Base-by-base conservation (phyloP, 2,888 invertebrate species). In the Synergus laeviventris region DNA sequence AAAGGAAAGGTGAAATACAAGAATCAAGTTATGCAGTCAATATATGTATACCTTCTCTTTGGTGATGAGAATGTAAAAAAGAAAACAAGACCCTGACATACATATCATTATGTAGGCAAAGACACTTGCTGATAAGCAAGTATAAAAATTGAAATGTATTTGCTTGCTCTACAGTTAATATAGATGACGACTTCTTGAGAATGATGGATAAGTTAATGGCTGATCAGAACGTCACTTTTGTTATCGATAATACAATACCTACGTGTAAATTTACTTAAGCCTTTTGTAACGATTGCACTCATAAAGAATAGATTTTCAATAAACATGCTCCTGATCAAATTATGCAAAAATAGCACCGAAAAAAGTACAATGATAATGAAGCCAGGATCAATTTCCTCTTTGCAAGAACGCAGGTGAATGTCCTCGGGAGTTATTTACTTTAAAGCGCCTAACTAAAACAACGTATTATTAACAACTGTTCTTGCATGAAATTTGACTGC, bases 171-270 rank as follows among this genome's bases (percentile, higher is more conserved):
- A 12, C 12, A 56, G 21, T 56, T 56, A 56, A 0, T 54, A 56
- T 21, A 18, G 4, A 56, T 31, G 64, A 38, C 14, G 8, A 39
- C 21, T 21, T 18, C 21, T 21, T 38, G 7, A 64, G 39, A 38
- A 39, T 31, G 49, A 49, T 18, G 49, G 31, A 66, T 45, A 24
- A 31, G 16, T 24, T 45, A 31, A 70, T 31, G 16, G 45, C 49
- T 70, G 49, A 49, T 49, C 49, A 49, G 70, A 49, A 70, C 49
- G 49, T 49, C 49, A 70, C 66, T n/a, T 42, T 24, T 45, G 45
- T 70, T 70, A 70, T 70, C 70, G 24, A n/a, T 45, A 45, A 45
- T 66, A 66, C 45, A 45, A 45, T 66, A 66, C 45, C 45, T 49
- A 70, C 45, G 70, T 49, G 70, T n/a, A 31, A 31, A 49, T n/a